Evolutionary conservation across 35 echinoderm and acorn worm species (phyloP).

Genomic region (Lytechinus variegatus): DNA sequence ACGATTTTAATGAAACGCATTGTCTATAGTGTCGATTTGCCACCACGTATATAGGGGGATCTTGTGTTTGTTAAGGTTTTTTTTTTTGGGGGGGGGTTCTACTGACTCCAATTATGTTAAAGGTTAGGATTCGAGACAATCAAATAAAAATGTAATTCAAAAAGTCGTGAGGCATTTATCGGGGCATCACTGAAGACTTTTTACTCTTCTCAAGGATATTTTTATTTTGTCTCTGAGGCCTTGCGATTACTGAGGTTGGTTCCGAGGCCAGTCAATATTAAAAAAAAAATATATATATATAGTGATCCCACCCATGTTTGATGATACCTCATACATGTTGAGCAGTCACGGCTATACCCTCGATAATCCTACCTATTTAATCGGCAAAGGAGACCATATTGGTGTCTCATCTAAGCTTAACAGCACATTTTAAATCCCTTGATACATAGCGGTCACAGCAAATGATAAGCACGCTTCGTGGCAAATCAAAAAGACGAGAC

Average conservation of each 20-base stretch:
- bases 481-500: constrained; percentile 10
- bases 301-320: neutral
- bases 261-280: neutral
- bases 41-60: too few species aligned
- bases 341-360: neutral
- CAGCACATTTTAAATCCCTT: neutral
- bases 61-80: too few species aligned
- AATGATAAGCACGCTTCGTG: neutral
- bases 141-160: too few species aligned
- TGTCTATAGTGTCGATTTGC: too few species aligned
- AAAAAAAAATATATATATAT: neutral
- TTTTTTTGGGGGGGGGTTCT: too few species aligned
- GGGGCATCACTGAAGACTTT: too few species aligned
- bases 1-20: too few species aligned
- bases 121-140: too few species aligned
- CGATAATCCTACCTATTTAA: neutral
- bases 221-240: too few species aligned
- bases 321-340: neutral
- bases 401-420: neutral
- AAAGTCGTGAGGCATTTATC: neutral
- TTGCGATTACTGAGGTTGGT: neutral
- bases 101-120: too few species aligned
- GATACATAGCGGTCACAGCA: neutral
- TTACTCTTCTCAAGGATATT: neutral
- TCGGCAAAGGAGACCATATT: neutral